Evolutionary conservation across 2,113 vertebrate species (phyloP).

Genomic region (Heloderma charlesbogerti): DNA sequence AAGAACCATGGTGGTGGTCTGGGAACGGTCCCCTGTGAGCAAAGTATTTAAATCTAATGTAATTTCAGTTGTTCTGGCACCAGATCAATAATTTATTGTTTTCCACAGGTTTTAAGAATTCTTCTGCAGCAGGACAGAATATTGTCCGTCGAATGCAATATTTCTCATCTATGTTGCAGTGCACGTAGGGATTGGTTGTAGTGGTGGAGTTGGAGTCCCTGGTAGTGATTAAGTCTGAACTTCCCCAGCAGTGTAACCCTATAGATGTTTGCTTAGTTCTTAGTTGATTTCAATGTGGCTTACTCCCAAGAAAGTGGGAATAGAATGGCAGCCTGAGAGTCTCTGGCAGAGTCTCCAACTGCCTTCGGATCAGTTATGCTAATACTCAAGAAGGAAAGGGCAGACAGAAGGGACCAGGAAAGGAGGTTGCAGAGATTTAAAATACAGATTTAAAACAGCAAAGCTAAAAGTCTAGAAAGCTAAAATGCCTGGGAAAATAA

Average conservation of each 20-base stretch:
- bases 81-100: neutral
- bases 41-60: constrained; percentile 18
- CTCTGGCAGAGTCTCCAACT: neutral
- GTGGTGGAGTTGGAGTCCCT: neutral
- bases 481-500: too few species aligned
- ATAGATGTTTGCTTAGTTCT: too few species aligned
- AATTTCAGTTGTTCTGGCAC: neutral
- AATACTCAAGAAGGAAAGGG: neutral
- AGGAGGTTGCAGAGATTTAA: too few species aligned
- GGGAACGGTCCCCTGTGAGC: neutral
- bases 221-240: neutral
- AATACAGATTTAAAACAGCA: too few species aligned
- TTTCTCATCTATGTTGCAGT: neutral
- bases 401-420: neutral
- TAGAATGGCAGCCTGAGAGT: neutral
- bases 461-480: too few species aligned
- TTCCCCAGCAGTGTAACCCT: too few species aligned
- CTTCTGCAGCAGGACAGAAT: neutral
- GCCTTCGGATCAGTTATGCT: neutral
- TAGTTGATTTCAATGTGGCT: neutral
- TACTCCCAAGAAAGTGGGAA: neutral
- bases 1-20: neutral
- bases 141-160: constrained; percentile 3
- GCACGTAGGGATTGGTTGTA: neutral
- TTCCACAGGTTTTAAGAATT: neutral